Conservation (phyloP, 1,140 invertebrate species). For the Tigriopus japonicus region DNA sequence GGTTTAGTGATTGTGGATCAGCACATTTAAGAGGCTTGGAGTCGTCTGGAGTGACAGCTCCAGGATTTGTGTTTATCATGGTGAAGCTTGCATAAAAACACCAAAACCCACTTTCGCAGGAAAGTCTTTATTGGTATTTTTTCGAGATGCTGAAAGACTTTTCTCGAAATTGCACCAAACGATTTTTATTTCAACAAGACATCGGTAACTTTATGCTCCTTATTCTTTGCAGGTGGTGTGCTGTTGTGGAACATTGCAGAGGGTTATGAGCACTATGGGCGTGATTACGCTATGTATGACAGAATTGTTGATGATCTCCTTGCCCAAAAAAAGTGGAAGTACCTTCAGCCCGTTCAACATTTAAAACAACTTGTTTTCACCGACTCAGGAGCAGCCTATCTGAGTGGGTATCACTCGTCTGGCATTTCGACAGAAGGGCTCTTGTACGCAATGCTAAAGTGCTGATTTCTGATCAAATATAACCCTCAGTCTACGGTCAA, state of each 20-base stretch:
- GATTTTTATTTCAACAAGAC: no score
- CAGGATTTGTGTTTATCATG: no score
- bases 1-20: no score
- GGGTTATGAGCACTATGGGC: background rate
- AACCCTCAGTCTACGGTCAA: no score
- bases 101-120: no score
- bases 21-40: no score
- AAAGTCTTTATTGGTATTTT: no score
- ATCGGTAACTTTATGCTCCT: no score
- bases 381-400: background rate
- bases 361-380: background rate
- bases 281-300: background rate
- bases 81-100: no score
- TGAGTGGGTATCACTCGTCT: background rate
- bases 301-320: background rate
- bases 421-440: background rate
- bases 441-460: background rate
- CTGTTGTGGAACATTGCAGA: background rate
- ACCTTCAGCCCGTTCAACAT: background rate
- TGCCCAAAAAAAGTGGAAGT: background rate
- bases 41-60: no score
- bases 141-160: no score
- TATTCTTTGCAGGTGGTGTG: background rate
- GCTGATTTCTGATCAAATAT: conserved; percentile 27
- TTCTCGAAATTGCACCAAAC: no score